A percentile compares a stretch with the other conserved stretches of the same genome.
phyloP scores from a whole-genome alignment of 1,140 invertebrate species.

The Ceratina calcarata region DNA sequence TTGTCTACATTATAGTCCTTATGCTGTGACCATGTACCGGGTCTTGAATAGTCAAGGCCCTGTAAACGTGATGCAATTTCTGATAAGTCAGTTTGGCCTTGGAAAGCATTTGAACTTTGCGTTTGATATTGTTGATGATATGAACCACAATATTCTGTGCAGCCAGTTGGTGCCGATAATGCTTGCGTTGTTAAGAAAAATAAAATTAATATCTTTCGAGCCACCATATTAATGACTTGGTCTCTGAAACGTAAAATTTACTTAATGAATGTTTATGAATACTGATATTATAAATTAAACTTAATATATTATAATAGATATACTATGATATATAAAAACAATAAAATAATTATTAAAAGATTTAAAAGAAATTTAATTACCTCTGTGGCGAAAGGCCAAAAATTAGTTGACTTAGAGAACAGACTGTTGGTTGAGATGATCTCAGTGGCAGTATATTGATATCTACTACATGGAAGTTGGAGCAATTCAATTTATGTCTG shows the following conservation, averaged over 20 bases:
- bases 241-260: constrained; percentile 49
- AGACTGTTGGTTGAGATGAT: constrained; percentile 59
- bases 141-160: constrained; percentile 60
- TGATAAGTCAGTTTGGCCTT: constrained; percentile 27
- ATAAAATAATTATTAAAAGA: constrained; percentile 8
- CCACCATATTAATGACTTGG: constrained; percentile 47
- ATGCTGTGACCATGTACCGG: constrained; percentile 70
- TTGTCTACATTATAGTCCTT: constrained; percentile 61
- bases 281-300: too few species aligned
- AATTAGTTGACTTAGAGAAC: constrained; percentile 34
- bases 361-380: constrained; percentile 47
- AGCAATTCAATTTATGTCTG: constrained; percentile 77
- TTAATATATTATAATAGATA: neutral
- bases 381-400: constrained; percentile 47
- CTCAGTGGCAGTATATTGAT: constrained; percentile 65
- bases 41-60: constrained; percentile 54
- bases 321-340: too few species aligned
- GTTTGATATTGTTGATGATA: constrained; percentile 27
- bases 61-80: constrained; percentile 35
- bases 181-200: constrained; percentile 45
- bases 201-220: constrained; percentile 53
- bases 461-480: constrained; percentile 68
- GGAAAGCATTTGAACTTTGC: constrained; percentile 13
- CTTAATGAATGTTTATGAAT: constrained; percentile 22
- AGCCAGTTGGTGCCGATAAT: constrained; percentile 65